These are phyloP conservation scores for Dolichopus griseipennis DNA, from an alignment of 2,888 invertebrate genomes.

Conservation along the genomic window DNA sequence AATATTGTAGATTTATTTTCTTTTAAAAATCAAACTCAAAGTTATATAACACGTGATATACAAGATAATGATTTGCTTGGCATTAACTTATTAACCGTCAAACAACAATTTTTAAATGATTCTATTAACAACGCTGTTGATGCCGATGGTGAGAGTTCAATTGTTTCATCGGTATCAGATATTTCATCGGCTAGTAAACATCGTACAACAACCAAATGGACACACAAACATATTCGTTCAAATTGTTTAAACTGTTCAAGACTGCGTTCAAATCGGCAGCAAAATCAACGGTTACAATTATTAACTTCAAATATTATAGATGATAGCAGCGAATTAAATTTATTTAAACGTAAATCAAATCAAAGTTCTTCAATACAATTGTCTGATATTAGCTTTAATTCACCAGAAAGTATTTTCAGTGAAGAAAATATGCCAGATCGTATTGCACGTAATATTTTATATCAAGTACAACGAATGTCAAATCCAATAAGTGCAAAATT, in stretches of 20 bases:
- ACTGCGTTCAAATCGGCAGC: constrained; percentile 31
- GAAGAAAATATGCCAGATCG: constrained; percentile 41
- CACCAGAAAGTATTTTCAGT: constrained; percentile 42
- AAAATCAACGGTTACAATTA: constrained; percentile 16
- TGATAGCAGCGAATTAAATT: constrained; percentile 25
- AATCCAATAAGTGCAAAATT: constrained; percentile 72
- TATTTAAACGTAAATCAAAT: constrained; percentile 24
- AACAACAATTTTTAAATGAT: constrained; percentile 38
- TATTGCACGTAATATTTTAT: constrained; percentile 48
- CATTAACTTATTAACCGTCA: constrained; percentile 33
- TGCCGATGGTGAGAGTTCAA: constrained; percentile 33
- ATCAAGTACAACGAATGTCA: constrained; percentile 63
- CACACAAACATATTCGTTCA: constrained; percentile 37
- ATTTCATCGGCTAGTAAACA: constrained; percentile 41
- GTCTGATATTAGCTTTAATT: constrained; percentile 39
- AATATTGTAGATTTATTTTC: constrained; percentile 41
- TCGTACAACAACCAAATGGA: constrained; percentile 31
- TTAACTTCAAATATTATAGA: background rate
- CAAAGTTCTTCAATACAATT: constrained; percentile 31
- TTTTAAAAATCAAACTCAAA: constrained; percentile 33
- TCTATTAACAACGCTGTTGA: constrained; percentile 27
- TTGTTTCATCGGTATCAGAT: constrained; percentile 44
- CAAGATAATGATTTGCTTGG: constrained; percentile 39
- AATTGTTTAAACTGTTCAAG: constrained; percentile 40
- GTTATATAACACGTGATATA: constrained; percentile 42